Base-by-base conservation (phyloP, 2,888 invertebrate species). In the Phasia obesa region DNA sequence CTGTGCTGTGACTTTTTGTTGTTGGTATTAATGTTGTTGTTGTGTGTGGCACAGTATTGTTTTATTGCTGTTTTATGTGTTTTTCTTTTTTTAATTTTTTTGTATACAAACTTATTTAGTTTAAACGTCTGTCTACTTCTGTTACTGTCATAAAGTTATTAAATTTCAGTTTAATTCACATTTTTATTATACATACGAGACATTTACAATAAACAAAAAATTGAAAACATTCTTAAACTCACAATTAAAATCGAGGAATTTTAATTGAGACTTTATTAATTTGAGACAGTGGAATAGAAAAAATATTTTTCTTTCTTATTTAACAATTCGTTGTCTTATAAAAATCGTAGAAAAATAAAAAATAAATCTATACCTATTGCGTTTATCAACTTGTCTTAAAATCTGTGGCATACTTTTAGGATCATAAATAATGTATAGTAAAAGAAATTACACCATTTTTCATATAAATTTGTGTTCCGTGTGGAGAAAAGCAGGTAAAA, bases 101-200 rank as follows among this genome's bases (percentile, higher is more conserved):
- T 53, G 17, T 31, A 15, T 35, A n/a, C n/a, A n/a, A n/a, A n/a
- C n/a, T n/a, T n/a, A 47, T 64, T 55, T 38, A 77, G 60, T 69
- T 70, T 64, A 57, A 71, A 23, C 27, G 64, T 64, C 78, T 44
- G 71, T 79, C 71, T 67, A 79, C 67, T 67, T 80, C 13, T 67
- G n/a, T 79, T 79, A 73, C 73, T 59, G 59, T 74, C 69, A 64
- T 70, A 38, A 74, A 74, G 67, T 80, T 80, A 80, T 80, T 80
- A 80, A 80, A 80, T 80, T 80, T 80, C 79, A 74, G 23, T 79
- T 67, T 59, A 53, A 65, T 73, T 73, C 65, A 79, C 71, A 73
- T 59, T 73, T 65, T 79, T 60, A n/a, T 69, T 38, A n/a, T n/a
- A n/a, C n/a, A 11, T 27, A 47, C 17, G 15, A n/a, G 49, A 59